A percentile compares a stretch with the other conserved stretches of the same genome.
Evolutionary conservation across 2,797 vertebrate species (phyloP).

Genomic region (Pipistrellus pipistrellus): DNA sequence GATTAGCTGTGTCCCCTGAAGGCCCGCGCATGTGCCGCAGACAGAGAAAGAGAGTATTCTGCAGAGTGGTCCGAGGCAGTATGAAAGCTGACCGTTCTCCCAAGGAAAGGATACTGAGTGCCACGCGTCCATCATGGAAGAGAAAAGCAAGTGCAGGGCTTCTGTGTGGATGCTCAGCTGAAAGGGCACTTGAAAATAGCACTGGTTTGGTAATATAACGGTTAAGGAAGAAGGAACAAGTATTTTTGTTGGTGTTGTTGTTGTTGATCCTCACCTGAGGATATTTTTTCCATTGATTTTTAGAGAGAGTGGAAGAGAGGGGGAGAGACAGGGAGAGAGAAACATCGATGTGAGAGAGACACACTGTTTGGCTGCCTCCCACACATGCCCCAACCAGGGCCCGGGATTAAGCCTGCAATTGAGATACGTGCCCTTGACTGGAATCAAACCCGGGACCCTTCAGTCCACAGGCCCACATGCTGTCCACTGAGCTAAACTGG

Average conservation of each 20-base stretch:
- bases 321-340: no score
- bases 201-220: constrained; percentile 42
- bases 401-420: no score
- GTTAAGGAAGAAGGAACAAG: background rate
- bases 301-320: no score
- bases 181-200: constrained; percentile 50
- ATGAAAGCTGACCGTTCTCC: background rate
- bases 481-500: no score
- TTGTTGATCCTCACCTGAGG: no score
- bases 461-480: no score
- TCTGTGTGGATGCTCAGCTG: constrained; percentile 72
- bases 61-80: background rate
- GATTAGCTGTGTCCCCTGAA: background rate
- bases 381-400: no score
- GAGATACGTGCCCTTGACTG: no score
- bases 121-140: background rate
- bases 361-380: no score
- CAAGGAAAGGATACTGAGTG: background rate
- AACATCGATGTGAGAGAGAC: no score
- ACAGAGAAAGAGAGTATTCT: background rate
- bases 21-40: background rate
- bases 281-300: no score
- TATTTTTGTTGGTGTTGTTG: background rate
- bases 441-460: no score
- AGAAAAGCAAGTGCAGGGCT: background rate